These are phyloP conservation scores for Sabellastarte sp. DNA, from an alignment of 2,888 invertebrate genomes.

Conservation along the genomic window DNA sequence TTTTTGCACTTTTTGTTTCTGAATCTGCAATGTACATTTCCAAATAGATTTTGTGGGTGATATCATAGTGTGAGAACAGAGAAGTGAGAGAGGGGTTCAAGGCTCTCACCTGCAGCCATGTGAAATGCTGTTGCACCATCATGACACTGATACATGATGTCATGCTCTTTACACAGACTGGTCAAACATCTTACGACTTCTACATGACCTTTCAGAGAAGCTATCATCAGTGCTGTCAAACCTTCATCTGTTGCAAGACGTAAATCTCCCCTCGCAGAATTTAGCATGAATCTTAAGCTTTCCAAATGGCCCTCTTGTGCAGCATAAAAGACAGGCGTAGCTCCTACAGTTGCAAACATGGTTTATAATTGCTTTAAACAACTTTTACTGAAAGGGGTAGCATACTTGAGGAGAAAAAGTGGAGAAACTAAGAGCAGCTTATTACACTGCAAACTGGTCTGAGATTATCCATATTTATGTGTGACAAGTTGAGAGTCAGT, in stretches of 20 bases:
- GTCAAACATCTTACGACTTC: constrained; percentile 56
- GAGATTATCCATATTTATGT: no score
- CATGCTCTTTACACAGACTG: constrained; percentile 14
- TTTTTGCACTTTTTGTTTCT: no score
- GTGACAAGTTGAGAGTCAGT: no score
- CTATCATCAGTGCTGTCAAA: constrained; percentile 84
- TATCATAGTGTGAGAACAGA: no score
- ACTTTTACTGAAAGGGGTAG: no score
- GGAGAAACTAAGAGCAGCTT: no score
- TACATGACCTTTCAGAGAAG: constrained; percentile 82
- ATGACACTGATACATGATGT: constrained; percentile 58
- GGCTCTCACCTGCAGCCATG: constrained; percentile 79
- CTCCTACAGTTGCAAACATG: constrained; percentile 64
- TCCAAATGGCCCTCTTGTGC: constrained; percentile 85
- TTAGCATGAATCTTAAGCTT: constrained; percentile 78
- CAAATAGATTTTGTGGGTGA: no score
- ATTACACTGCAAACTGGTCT: no score
- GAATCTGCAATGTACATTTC: no score
- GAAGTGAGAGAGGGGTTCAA: no score
- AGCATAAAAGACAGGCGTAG: constrained; percentile 83
- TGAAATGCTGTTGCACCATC: constrained; percentile 86
- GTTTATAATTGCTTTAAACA: no score
- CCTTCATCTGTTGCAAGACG: constrained; percentile 81
- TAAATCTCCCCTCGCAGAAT: constrained; percentile 78
- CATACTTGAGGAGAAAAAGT: no score